Evolutionary conservation across 2,888 invertebrate species (phyloP).

Genomic region (Tiphia femorata): DNA sequence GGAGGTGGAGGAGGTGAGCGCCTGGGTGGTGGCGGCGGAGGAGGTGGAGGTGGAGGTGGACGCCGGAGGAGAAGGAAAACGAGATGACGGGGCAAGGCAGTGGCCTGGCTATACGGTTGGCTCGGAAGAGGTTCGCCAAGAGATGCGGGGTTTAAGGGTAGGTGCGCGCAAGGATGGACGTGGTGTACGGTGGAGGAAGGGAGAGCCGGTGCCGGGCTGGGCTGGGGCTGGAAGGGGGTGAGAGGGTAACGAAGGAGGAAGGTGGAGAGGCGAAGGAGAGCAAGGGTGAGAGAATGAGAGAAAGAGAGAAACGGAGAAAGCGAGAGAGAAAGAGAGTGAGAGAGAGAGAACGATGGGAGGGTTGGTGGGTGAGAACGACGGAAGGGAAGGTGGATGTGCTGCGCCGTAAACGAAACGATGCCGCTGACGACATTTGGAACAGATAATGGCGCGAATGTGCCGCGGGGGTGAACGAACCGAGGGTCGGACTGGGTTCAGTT

Average conservation of each 20-base stretch:
- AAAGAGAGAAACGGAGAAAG: conserved; percentile 5
- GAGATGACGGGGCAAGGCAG: conserved; percentile 32
- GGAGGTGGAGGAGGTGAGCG: background rate
- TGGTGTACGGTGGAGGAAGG: background rate
- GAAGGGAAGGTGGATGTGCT: conserved; percentile 41
- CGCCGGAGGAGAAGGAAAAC: no score
- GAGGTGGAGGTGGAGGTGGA: background rate
- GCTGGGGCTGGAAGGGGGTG: background rate
- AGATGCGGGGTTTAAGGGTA: conserved; percentile 18
- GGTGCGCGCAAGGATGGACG: conserved; percentile 15
- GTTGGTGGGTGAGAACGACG: conserved; percentile 4
- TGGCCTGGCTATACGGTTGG: conserved; percentile 39
- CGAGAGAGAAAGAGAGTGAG: conserved; percentile 9
- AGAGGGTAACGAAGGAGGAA: background rate
- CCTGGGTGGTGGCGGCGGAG: background rate
- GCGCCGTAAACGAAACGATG: conserved; percentile 67
- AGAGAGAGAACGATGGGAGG: background rate
- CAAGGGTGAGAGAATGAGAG: conserved; percentile 7
- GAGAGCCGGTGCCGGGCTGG: no score
- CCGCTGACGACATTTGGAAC: conserved; percentile 68
- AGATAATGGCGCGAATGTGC: conserved; percentile 69
- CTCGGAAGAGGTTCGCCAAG: conserved; percentile 39
- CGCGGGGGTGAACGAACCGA: conserved; percentile 69
- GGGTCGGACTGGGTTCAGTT: conserved; percentile 61
- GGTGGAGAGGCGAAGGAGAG: conserved; percentile 1